Evolutionary conservation across 2,797 vertebrate species (phyloP), one percentile per base, ranked within the genome.

Genomic region (Sandelia bainsii): DNA sequence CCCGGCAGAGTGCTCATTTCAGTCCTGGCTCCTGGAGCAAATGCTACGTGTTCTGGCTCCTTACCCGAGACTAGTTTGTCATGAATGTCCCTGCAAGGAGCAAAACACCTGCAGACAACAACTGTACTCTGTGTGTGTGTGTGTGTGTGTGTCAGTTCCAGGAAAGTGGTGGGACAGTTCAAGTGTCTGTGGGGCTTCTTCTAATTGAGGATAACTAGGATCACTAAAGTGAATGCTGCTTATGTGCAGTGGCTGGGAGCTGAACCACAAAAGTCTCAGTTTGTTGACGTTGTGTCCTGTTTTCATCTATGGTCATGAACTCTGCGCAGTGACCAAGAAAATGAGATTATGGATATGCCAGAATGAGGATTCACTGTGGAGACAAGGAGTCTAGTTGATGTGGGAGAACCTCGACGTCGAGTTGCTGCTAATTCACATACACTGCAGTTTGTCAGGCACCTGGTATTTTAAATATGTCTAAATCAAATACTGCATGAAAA

Each of bases 381-480:
- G 44, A 49, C 20, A 71, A 73, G 60, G 63, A 54, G 64, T 34
- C 25, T 3, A 53, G 58, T n/a, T 22, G 53, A 53, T 39, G 57
- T 17, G 8, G 13, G 44, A 58, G 32, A n/a, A 40, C 37, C 12
- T 22, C 16, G 29, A 75, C 40, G 39, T 29, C 29, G 0, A 51
- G 6, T 37, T 23, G 64, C 22, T 45, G 32, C 66, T 57, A 16
- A 11, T 44, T 74, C 29, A 50, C 27, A 5, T 37, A 25, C 37
- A 51, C 22, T 45, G 32, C 12, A 52, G 34, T 34, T 66, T 66
- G 58, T 49, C 25, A 53, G 23, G 17, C 42, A 40, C 48, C 37
- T 44, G 40, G 17, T 40, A 3, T 49, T 49, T 49, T 16, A 48
- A 37, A 23, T 20, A 20, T 54, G 8, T 9, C 14, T 16, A 1